Percentiles rank a stretch among this genome's conserved stretches.
These are phyloP conservation scores for Catotricha subobsoleta DNA, from an alignment of 2,888 invertebrate species.

Conservation along the genomic window DNA sequence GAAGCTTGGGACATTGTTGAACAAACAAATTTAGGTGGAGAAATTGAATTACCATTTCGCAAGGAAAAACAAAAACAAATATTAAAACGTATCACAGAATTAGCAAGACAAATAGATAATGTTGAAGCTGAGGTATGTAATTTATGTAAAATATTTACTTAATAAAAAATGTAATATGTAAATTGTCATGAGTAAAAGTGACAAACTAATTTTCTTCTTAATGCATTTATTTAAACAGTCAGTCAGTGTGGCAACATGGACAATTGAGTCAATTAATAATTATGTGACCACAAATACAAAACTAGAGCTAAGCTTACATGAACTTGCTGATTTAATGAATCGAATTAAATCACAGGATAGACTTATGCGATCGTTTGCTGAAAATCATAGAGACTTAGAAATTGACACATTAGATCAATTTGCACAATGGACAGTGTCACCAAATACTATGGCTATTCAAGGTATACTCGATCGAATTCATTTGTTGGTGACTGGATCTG, in stretches of 20 bases:
- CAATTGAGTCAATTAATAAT: conserved; percentile 22
- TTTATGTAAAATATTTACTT: neutral
- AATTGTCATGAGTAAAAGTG: neutral
- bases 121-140: conserved; percentile 23
- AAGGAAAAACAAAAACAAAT: conserved; percentile 42
- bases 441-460: conserved; percentile 43
- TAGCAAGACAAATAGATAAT: conserved; percentile 25
- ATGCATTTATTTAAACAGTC: conserved; percentile 15
- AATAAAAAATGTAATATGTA: neutral
- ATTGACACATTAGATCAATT: conserved; percentile 49
- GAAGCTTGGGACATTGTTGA: conserved; percentile 47
- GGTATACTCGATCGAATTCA: conserved; percentile 48
- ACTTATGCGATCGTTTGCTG: conserved; percentile 40
- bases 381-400: conserved; percentile 36
- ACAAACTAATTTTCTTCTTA: neutral
- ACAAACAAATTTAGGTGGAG: conserved; percentile 33
- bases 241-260: conserved; percentile 21
- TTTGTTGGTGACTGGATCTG: conserved; percentile 36
- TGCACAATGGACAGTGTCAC: conserved; percentile 49
- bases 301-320: conserved; percentile 40
- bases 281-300: conserved; percentile 27
- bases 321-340: conserved; percentile 40
- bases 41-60: conserved; percentile 40
- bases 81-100: conserved; percentile 32
- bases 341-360: conserved; percentile 39